Evolutionary conservation across 2,888 invertebrate species (phyloP).

Genomic region (Adineta ricciae): DNA sequence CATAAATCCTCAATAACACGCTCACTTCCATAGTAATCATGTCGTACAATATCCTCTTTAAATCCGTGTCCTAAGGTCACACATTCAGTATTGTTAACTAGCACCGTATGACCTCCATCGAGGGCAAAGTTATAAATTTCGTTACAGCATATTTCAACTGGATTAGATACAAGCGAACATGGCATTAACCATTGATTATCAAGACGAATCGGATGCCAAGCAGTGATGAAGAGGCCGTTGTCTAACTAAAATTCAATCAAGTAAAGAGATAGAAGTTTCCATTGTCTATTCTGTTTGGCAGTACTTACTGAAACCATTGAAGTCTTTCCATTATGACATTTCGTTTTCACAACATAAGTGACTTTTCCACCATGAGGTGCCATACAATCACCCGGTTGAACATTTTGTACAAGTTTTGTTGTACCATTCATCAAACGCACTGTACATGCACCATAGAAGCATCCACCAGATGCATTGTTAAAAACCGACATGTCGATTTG

Average conservation of each 20-base stretch:
- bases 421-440: background rate
- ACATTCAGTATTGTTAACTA: slow-evolving; percentile 25
- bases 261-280: background rate
- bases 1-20: slow-evolving; percentile 25
- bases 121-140: slow-evolving; percentile 27
- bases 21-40: slow-evolving; percentile 25
- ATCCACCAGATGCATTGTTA: background rate
- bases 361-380: background rate
- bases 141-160: background rate
- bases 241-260: background rate
- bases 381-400: background rate
- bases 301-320: background rate
- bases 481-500: background rate
- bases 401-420: background rate
- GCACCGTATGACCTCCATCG: slow-evolving; percentile 1
- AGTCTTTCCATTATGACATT: background rate
- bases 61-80: slow-evolving; percentile 30
- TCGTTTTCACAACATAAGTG: background rate
- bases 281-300: too few species aligned
- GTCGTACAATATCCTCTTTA: slow-evolving; percentile 21
- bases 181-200: slow-evolving; percentile 27
- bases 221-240: slow-evolving; percentile 17
- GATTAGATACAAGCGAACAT: background rate
- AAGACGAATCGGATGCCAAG: slow-evolving; percentile 29
- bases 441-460: background rate